A percentile compares a stretch with the other conserved stretches of the same genome.
These are phyloP conservation scores for Colaptes auratus DNA, from an alignment of 2,113 vertebrate genomes.

Conservation along the genomic window DNA sequence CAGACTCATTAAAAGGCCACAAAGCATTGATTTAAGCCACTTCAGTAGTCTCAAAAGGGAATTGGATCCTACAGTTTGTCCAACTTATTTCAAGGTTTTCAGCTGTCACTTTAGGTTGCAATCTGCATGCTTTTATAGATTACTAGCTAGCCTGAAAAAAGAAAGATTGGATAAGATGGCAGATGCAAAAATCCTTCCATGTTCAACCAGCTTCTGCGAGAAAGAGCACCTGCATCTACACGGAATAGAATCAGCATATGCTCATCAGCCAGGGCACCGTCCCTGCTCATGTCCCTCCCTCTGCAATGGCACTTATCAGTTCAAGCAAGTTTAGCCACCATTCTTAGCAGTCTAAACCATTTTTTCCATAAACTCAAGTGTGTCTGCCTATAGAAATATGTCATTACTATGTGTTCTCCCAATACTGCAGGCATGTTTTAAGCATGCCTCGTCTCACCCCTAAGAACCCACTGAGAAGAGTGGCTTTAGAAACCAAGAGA, in stretches of 20 bases:
- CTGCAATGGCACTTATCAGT: accelerated
- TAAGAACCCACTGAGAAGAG: background rate
- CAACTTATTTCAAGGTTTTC: background rate
- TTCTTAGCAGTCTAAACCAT: background rate
- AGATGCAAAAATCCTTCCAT: background rate
- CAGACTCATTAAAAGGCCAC: background rate
- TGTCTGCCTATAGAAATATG: background rate
- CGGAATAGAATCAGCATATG: background rate
- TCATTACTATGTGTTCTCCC: background rate
- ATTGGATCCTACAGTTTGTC: background rate
- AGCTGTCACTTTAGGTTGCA: background rate
- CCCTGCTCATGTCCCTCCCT: background rate
- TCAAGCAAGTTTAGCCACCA: background rate
- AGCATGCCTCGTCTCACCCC: background rate
- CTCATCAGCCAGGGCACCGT: background rate
- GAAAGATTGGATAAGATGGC: background rate
- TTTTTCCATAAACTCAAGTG: background rate
- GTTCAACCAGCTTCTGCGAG: background rate
- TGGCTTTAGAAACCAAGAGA: background rate
- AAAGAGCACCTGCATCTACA: background rate
- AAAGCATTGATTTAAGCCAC: background rate
- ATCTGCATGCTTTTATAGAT: background rate
- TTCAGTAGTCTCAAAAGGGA: background rate
- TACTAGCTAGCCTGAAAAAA: background rate
- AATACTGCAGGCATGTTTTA: background rate